phyloP scores from a whole-genome alignment of 23 tunicate genomes.

The Botrylloides violaceus region DNA sequence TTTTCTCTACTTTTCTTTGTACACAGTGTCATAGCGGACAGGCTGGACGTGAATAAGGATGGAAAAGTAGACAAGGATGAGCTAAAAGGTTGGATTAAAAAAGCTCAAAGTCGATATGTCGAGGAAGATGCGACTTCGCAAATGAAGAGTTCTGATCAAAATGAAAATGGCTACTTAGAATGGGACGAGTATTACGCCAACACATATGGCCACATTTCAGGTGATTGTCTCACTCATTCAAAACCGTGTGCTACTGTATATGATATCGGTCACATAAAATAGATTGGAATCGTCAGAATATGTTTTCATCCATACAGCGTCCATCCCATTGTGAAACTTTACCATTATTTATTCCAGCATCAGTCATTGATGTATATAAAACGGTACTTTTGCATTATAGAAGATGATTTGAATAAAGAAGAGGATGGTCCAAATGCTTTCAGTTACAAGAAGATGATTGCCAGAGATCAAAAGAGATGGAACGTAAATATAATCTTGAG shows the following conservation, averaged over 20 bases:
- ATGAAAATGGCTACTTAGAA: slow-evolving; percentile 33
- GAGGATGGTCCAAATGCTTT: slow-evolving; percentile 29
- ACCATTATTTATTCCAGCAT: too few relatives aligned
- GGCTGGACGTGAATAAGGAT: slow-evolving; percentile 61
- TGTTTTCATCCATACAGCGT: too few relatives aligned
- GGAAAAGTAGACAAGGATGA: slow-evolving; percentile 61
- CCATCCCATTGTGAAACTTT: too few relatives aligned
- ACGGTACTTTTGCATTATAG: neutral
- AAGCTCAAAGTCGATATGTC: slow-evolving; percentile 58
- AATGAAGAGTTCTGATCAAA: slow-evolving; percentile 32
- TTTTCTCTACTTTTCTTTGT: neutral
- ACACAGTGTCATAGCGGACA: slow-evolving; percentile 39
- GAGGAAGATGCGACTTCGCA: slow-evolving; percentile 71
- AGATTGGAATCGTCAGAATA: neutral
- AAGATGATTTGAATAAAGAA: slow-evolving; percentile 5
- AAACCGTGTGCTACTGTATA: neutral
- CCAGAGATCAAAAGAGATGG: slow-evolving; percentile 72
- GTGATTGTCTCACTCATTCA: neutral
- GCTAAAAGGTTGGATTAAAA: slow-evolving; percentile 57
- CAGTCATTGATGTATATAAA: too few relatives aligned
- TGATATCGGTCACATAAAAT: neutral
- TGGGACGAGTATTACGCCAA: slow-evolving; percentile 78
- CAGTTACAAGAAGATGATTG: slow-evolving; percentile 56
- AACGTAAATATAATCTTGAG: neutral
- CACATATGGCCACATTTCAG: slow-evolving; percentile 53